Evolutionary conservation across 2,888 invertebrate genomes (phyloP), one percentile per base, ranked within the genome.

Genomic region (Drosophila nigritarsus): DNA sequence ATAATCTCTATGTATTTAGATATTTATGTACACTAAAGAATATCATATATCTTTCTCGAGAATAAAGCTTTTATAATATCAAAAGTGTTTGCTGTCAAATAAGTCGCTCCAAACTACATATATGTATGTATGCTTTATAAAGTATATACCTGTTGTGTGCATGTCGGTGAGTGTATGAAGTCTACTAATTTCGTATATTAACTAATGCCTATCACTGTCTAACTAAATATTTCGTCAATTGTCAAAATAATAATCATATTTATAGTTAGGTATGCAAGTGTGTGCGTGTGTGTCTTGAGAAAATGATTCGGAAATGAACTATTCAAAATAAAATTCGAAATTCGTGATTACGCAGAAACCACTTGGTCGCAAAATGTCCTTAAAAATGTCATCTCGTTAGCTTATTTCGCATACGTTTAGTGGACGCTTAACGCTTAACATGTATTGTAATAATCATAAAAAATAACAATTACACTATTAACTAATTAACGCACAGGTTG

Each of bases 381-480:
- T 45, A 56, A 61, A 66, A 58, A 67, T 62, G 56, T 63, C 55
- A 48, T 45, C 38, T 72, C 27, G 30, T 42, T 42, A 4, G 51
- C 54, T 42, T 50, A 54, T 9, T 69, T 60, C 42, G 50, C 38
- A 58, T 70, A 65, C 45, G 40, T 40, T 70, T 55, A 58, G 64
- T 60, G 61, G 62, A 63, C 67, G 70, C 66, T 56, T 58, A 58
- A 58, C 67, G 71, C 66, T 56, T 58, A 58, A 53, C 42, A 64
- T 70, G 54, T 65, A 60, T 30, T 49, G 24, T 53, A 51, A 56
- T 68, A 51, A 58, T 66, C 53, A 74, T 79, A 78, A 73, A 89
- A 76, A 87, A 84, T 89, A 87, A 87, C 90, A 89, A 89, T 90
- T 89, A 83, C 64, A 75, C 75, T 87, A 87, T 66, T 54, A 80